Evolutionary conservation across 2,888 invertebrate genomes (phyloP), one percentile per base, ranked within the genome.

Genomic region (Scaptodrosophila latifasciaeformis): DNA sequence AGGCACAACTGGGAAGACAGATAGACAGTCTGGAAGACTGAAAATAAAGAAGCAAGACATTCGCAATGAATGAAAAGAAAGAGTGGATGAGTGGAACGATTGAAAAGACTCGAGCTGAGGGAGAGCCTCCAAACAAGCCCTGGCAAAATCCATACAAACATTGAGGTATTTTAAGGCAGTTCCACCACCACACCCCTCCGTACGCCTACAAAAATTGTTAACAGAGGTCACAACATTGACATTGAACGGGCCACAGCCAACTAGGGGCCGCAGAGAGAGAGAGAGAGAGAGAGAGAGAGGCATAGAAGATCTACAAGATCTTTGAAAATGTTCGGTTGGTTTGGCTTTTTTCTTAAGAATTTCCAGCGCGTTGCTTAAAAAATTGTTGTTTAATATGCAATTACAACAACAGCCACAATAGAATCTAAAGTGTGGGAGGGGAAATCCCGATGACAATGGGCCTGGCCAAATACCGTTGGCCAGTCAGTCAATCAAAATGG

Each of bases 191-290:
- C 15, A 5, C 37, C 37, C 10, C 37, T 21, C 19, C 40, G 10
- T n/a, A 4, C 61, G 53, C 54, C 19, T 19, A 6, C 57, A 27
- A 49, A 72, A 72, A 72, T 79, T 74, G 74, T 62, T 79, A 76
- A 79, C 80, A 79, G 76, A 74, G 72, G 72, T 74, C 72, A 74
- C 72, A 74, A 72, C 72, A 74, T 74, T 79, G 72, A 74, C 72
- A 74, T 74, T 74, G 72, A 79, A 59, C 64, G 58, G 60, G 72
- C n/a, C 49, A 44, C 30, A 34, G 49, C 48, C 17, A 39, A 52
- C n/a, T n/a, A n/a, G n/a, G n/a, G n/a, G n/a, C n/a, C n/a, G n/a
- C n/a, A n/a, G n/a, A n/a, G n/a, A n/a, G n/a, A n/a, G n/a, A n/a
- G n/a, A n/a, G n/a, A n/a, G n/a, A n/a, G n/a, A n/a, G n/a, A 30